Conservation (phyloP, 2,888 invertebrate species). For the Galerucella calmariensis region DNA sequence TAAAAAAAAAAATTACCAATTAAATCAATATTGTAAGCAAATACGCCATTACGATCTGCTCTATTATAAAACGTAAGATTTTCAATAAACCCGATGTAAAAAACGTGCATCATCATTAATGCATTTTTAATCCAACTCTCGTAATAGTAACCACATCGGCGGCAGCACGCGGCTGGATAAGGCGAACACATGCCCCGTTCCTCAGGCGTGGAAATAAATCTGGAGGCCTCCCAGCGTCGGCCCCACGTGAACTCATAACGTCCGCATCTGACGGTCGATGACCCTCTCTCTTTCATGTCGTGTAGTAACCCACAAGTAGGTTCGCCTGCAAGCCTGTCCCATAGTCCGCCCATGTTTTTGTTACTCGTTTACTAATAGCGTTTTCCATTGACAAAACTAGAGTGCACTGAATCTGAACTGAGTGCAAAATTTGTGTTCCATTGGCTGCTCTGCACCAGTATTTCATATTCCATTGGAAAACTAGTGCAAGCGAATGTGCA, state of each 20-base stretch:
- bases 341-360: slow-evolving; percentile 16
- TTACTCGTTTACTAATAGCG: too few species aligned
- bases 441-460: too few species aligned
- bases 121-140: background rate
- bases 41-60: too few species aligned
- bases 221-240: slow-evolving; percentile 33
- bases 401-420: too few species aligned
- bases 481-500: too few species aligned
- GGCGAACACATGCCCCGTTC: slow-evolving; percentile 10
- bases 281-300: slow-evolving; percentile 25
- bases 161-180: slow-evolving; percentile 13
- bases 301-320: slow-evolving; percentile 18
- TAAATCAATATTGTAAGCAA: too few species aligned
- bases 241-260: slow-evolving; percentile 41
- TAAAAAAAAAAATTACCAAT: too few species aligned
- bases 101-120: background rate
- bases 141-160: background rate
- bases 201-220: slow-evolving; percentile 15
- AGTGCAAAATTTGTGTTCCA: too few species aligned
- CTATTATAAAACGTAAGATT: too few species aligned
- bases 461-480: too few species aligned
- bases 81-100: background rate
- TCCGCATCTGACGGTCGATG: slow-evolving; percentile 37
- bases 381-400: too few species aligned
- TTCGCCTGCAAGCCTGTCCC: slow-evolving; percentile 22